Conservation (phyloP, 2,888 invertebrate genomes). For the Drosophila pegasa region DNA sequence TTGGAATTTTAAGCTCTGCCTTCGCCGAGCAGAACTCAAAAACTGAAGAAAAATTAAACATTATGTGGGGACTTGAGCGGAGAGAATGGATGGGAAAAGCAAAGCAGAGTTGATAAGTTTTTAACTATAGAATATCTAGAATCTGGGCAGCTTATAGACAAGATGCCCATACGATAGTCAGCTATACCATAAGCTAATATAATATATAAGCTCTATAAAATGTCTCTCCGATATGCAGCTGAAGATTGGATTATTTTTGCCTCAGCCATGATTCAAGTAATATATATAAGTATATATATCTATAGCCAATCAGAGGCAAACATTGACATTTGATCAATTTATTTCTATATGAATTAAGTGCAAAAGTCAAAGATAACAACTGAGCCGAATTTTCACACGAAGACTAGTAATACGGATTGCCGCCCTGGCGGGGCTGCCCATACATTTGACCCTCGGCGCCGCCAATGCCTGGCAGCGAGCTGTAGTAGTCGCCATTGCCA, state of each 20-base stretch:
- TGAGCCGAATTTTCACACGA: background rate
- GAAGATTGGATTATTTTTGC: no score
- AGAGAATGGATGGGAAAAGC: background rate
- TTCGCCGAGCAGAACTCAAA: background rate
- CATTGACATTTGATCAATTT: background rate
- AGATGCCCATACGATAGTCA: no score
- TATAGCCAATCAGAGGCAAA: no score
- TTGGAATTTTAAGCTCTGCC: background rate
- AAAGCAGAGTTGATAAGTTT: background rate
- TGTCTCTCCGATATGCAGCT: no score
- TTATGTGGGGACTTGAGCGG: background rate
- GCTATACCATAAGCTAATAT: no score
- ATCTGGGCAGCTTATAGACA: no score
- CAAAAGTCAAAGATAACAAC: slow-evolving; percentile 6
- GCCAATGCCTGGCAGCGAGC: slow-evolving; percentile 55
- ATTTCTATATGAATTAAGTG: slow-evolving; percentile 7
- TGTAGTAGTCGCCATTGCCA: slow-evolving; percentile 66
- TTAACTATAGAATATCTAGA: background rate
- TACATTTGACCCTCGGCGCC: slow-evolving; percentile 25
- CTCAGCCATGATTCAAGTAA: no score
- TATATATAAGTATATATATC: no score
- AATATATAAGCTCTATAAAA: no score
- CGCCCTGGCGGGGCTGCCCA: slow-evolving; percentile 1
- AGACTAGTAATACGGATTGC: slow-evolving; percentile 19
- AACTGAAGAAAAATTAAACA: background rate